Evolutionary conservation across 2,113 vertebrate species (phyloP).

Genomic region (Lampris incognitus): DNA sequence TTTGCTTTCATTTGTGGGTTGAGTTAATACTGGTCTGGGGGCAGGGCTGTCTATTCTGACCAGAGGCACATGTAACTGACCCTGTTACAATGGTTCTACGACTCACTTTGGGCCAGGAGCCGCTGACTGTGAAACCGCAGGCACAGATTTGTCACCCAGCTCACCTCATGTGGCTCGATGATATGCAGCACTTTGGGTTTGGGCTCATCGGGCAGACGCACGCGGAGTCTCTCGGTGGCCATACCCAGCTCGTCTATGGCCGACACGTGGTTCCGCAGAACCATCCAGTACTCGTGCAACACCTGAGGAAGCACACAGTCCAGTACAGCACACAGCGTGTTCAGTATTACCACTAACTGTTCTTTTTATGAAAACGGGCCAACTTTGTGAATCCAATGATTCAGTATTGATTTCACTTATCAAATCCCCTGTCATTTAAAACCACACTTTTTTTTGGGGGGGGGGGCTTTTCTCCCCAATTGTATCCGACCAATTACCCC

Average conservation of each 20-base stretch:
- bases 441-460: no score
- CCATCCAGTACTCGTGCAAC: slow-evolving; percentile 98
- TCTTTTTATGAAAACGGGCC: neutral
- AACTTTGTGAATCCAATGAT: neutral
- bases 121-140: neutral
- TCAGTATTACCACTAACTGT: no score
- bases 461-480: no score
- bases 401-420: neutral
- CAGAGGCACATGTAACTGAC: no score
- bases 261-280: slow-evolving; percentile 94
- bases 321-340: neutral
- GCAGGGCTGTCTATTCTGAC: no score
- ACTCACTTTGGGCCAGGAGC: neutral
- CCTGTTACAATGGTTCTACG: neutral
- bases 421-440: neutral
- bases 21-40: no score
- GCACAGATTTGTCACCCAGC: neutral
- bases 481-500: no score
- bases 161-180: slow-evolving; percentile 95
- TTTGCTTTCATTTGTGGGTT: no score
- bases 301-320: slow-evolving; percentile 76
- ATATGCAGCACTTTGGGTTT: slow-evolving; percentile 95
- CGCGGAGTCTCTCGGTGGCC: slow-evolving; percentile 94
- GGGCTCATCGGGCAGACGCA: slow-evolving; percentile 92
- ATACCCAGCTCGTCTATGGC: slow-evolving; percentile 97